phyloP scores from a whole-genome alignment of 2,797 vertebrate species.

The Melanotaenia trifasciata region DNA sequence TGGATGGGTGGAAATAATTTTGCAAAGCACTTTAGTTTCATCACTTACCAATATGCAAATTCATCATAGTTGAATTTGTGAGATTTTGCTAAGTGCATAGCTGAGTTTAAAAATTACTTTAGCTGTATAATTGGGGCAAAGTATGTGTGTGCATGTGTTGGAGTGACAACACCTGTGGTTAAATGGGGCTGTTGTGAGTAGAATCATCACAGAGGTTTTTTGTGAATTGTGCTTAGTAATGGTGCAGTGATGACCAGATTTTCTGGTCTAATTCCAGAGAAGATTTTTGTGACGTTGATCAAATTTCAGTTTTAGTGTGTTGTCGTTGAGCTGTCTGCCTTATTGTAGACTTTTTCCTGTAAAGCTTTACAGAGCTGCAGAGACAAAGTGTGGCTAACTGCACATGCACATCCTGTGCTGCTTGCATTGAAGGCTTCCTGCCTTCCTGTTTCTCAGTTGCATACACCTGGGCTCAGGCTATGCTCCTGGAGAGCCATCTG shows the following conservation, averaged over 20 bases:
- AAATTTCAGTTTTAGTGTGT: background rate
- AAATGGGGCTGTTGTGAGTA: background rate
- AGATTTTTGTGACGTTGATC: background rate
- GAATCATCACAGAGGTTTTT: background rate
- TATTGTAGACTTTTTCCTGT: conserved; percentile 19
- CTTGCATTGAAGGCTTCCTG: conserved; percentile 73
- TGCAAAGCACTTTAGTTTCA: too few relatives aligned
- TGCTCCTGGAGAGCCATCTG: conserved; percentile 67
- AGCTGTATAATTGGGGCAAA: too few relatives aligned
- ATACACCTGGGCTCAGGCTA: conserved; percentile 74
- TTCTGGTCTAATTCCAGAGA: background rate
- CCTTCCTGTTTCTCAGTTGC: conserved; percentile 73
- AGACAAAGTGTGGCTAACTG: conserved; percentile 34
- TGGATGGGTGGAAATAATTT: too few relatives aligned
- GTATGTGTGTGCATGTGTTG: too few relatives aligned
- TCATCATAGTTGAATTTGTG: too few relatives aligned
- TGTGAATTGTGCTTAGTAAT: background rate
- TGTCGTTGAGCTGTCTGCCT: background rate
- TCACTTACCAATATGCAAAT: too few relatives aligned
- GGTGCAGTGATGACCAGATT: background rate
- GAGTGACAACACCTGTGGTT: background rate
- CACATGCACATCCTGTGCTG: conserved; percentile 75
- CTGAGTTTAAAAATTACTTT: too few relatives aligned
- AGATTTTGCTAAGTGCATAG: too few relatives aligned
- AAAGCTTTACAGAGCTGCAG: conserved; percentile 24